Conservation (phyloP, 2,797 vertebrate genomes). For the Myotis planiceps region DNA sequence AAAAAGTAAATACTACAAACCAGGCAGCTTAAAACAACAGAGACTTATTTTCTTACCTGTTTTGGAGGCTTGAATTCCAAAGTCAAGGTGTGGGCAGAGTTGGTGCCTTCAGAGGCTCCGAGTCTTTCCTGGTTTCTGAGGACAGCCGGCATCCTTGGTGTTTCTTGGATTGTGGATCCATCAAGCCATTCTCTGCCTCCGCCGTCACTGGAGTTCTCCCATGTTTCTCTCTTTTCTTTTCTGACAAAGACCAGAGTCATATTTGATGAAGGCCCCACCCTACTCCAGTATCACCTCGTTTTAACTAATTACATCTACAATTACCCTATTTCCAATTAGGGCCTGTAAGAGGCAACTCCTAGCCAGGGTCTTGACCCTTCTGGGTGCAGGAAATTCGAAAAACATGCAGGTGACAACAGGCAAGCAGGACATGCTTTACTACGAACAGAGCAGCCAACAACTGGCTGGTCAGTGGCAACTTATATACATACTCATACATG, state of each 20-base stretch:
- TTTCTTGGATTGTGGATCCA: rapidly evolving
- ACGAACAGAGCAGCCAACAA: no score
- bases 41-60: not conserved
- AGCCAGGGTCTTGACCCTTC: no score
- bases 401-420: no score
- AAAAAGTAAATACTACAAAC: not conserved
- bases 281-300: not conserved
- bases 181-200: not conserved
- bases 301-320: not conserved
- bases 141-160: rapidly evolving
- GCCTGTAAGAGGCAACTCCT: no score
- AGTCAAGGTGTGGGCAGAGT: not conserved
- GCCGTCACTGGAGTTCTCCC: not conserved
- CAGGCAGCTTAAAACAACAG: not conserved
- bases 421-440: no score
- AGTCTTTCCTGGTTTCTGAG: not conserved
- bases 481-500: no score
- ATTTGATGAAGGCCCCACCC: not conserved
- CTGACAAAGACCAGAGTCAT: not conserved
- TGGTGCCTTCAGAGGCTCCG: not conserved
- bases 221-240: not conserved
- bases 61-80: not conserved
- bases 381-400: no score
- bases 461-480: no score
- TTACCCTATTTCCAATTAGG: not conserved